Evolutionary conservation across 2,888 invertebrate species (phyloP), one percentile per base, ranked within the genome.

Genomic region (Lasioglossum lativentre): DNA sequence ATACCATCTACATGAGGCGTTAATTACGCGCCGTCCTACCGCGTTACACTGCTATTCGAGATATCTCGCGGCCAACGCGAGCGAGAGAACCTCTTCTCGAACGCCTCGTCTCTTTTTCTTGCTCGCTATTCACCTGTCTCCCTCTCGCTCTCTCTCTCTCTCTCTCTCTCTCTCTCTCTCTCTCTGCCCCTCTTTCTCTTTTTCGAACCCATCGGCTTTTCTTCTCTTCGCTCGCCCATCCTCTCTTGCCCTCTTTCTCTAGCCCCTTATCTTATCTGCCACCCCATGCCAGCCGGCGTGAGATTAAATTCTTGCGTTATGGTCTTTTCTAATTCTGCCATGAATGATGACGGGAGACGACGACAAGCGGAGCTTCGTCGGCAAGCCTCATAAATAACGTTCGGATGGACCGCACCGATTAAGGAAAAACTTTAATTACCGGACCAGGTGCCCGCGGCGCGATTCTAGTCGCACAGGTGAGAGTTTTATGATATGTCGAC

Each of bases 1-100:
- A 95, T 94, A 94, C 86, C 90, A 95, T 95, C 94, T 94, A 94
- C 94, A 94, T 91, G 94, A 94, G 94, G 94, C 94, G 95, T 95
- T 95, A 95, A 95, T 95, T 95, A 95, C 94, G 94, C 91, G 93
- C 91, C 93, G 90, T 93, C 92, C 94, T 93, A 94, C 94, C 93
- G 93, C 94, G 94, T 94, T 94, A 95, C 94, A 93, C 93, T 90
- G 92, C 88, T 93, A 92, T 93, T 90, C 92, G 93, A 91, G 93
- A 92, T 93, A 93, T 93, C 90, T 85, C 83, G 38, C 14, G 70
- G 72, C 68, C 66, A 10, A 19, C 71, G 30, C 66, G 74, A 78
- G 77, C 59, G 75, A 83, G 66, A 73, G 72, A 45, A 68, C 19
- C 45, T 52, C 14, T 23, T 45, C 8, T 56, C 75, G 66, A 16